Base-by-base conservation (phyloP, 35 echinoderm and acorn worm species). In the Anneissia japonica region DNA sequence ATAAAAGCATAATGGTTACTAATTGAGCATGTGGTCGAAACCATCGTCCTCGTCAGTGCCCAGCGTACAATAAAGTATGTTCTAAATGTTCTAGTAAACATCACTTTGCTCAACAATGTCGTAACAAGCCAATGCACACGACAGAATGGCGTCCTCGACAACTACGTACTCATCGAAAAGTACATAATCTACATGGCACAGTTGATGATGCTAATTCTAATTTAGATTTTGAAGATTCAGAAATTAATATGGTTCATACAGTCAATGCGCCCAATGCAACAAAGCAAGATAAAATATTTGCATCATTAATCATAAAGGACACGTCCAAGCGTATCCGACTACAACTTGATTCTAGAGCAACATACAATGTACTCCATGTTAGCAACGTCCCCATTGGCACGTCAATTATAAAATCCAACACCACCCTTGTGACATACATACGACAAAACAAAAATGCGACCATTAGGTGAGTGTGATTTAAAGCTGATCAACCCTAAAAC, bases 401-500 rank as follows among this genome's bases (percentile, higher is more conserved):
- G n/a, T n/a, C n/a, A n/a, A n/a, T n/a, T n/a, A n/a, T n/a, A n/a
- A n/a, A n/a, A n/a, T n/a, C n/a, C n/a, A n/a, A n/a, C n/a, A n/a
- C n/a, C n/a, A n/a, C n/a, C n/a, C n/a, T n/a, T n/a, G n/a, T n/a
- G n/a, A n/a, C n/a, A n/a, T 6, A 97, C 88, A 84, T 97, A 90
- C 76, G 88, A 93, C 79, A 43, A 85, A 13, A 93, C 74, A 46
- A 87, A 26, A 13, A 21, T 80, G 51, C 41, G 46, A 10, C 84
- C 87, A 38, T 3, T 46, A 35, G 94, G 90, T 7, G 51, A 90
- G 83, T 72, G 46, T 46, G 84, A 46, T 37, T 23, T 93, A 19
- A 93, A 89, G 43, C 77, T 87, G 87, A 79, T 73, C 0, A 92
- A 97, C 84, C 84, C 11, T 90, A 93, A 74, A 93, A 84, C 75